Conservation (phyloP, 2,888 invertebrate species). For the Melinaea marsaeus region DNA sequence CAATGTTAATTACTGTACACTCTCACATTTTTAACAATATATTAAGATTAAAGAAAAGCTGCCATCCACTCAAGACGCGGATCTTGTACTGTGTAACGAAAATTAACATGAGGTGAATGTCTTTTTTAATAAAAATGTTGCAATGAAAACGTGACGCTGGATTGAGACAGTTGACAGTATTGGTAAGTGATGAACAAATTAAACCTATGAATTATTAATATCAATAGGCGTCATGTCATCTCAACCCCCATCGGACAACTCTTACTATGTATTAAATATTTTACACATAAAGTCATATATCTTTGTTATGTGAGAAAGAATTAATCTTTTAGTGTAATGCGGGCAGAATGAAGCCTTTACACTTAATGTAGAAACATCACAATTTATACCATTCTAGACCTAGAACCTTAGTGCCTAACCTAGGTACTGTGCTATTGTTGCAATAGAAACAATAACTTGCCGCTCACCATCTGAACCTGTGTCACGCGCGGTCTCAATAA, state of each 20-base stretch:
- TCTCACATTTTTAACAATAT: not conserved
- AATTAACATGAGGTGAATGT: not conserved
- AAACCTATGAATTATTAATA: constrained; percentile 7
- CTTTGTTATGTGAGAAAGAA: not conserved
- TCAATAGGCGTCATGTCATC: constrained; percentile 3
- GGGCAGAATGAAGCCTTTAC: not conserved
- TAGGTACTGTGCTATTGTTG: not conserved
- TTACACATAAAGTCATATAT: not conserved
- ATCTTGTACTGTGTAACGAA: not conserved
- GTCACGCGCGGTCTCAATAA: no score
- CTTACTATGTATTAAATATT: no score
- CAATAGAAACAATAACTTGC: not conserved
- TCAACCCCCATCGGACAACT: not conserved
- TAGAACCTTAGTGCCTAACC: not conserved
- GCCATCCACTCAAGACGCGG: not conserved
- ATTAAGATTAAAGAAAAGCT: not conserved
- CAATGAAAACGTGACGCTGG: not conserved
- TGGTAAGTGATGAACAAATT: not conserved
- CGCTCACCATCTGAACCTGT: constrained; percentile 1
- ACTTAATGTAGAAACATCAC: not conserved
- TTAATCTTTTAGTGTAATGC: not conserved
- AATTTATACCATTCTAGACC: constrained; percentile 2
- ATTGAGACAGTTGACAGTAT: not conserved
- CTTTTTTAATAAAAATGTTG: not conserved
- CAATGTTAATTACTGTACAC: not conserved